Evolutionary conservation across 2,888 invertebrate genomes (phyloP).

Genomic region (Liodrosophila aerea): DNA sequence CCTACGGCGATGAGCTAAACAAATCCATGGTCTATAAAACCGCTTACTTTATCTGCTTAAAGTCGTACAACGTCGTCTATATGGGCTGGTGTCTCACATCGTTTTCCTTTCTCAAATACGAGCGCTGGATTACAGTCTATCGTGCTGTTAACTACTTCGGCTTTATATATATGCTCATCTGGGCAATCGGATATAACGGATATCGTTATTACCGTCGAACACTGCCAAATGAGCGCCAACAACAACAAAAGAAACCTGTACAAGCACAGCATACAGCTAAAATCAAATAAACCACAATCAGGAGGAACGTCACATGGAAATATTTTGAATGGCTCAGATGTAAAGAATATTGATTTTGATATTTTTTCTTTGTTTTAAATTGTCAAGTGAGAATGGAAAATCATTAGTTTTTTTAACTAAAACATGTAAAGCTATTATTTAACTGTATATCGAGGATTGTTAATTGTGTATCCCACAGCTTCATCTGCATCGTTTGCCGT

Average conservation of each 20-base stretch:
- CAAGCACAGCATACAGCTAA: slow-evolving; percentile 7
- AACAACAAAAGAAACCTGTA: too few relatives aligned
- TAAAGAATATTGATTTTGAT: too few relatives aligned
- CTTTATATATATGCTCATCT: slow-evolving; percentile 86
- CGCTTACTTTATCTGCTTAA: slow-evolving; percentile 85
- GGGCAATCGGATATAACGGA: slow-evolving; percentile 80
- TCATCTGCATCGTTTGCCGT: slow-evolving; percentile 30
- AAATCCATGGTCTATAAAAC: slow-evolving; percentile 73
- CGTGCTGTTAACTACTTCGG: slow-evolving; percentile 87
- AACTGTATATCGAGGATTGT: slow-evolving; percentile 27
- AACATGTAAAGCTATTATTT: background rate
- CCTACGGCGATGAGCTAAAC: slow-evolving; percentile 65
- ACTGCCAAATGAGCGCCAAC: background rate
- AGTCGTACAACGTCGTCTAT: slow-evolving; percentile 89
- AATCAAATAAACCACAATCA: too few relatives aligned
- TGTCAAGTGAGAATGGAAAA: too few relatives aligned
- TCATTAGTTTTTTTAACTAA: too few relatives aligned
- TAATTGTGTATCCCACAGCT: slow-evolving; percentile 21
- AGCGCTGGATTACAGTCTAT: slow-evolving; percentile 87
- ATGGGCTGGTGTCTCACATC: slow-evolving; percentile 93
- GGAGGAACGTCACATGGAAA: slow-evolving; percentile 14
- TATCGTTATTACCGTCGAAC: slow-evolving; percentile 33
- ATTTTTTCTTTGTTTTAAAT: too few relatives aligned
- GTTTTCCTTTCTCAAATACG: slow-evolving; percentile 88
- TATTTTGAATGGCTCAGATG: too few relatives aligned